Conservation (phyloP, 92 coral and sea anemone genomes). For the Parazoanthus swiftii region DNA sequence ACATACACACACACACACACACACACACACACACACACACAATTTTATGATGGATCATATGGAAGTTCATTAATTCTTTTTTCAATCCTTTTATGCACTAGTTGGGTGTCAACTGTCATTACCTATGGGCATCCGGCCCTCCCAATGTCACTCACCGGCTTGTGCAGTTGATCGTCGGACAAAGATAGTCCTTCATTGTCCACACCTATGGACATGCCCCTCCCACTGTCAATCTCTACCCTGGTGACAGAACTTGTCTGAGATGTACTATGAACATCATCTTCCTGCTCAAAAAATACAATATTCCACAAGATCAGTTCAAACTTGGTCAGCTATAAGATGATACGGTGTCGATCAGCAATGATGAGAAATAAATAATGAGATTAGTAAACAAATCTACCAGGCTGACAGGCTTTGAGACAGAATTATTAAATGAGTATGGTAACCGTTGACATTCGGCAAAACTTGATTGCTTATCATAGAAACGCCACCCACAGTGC, state of each 20-base stretch:
- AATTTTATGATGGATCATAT: too few species aligned
- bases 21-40: too few species aligned
- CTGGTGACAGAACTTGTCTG: not conserved
- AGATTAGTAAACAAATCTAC: too few species aligned
- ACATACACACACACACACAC: too few species aligned
- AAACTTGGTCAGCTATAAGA: not conserved
- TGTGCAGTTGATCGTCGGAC: conserved; percentile 7
- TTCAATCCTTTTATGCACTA: not conserved
- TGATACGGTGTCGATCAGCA: not conserved
- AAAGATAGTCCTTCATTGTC: conserved; percentile 27
- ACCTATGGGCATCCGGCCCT: too few species aligned
- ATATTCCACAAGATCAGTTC: not conserved
- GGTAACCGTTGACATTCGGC: too few species aligned
- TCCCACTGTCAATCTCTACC: conserved; percentile 25
- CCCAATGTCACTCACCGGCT: not conserved
- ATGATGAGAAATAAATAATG: not conserved
- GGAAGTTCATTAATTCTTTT: not conserved
- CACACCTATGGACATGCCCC: conserved; percentile 29
- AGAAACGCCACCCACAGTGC: too few species aligned
- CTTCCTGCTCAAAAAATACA: not conserved
- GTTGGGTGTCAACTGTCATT: not conserved
- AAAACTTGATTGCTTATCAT: too few species aligned
- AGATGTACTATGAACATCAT: conserved; percentile 17
- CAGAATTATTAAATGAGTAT: too few species aligned
- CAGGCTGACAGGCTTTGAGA: too few species aligned